A percentile compares a stretch with the other conserved stretches of the same genome.
Evolutionary conservation across 2,888 invertebrate genomes (phyloP).

Genomic region (Eilema griseolum): DNA sequence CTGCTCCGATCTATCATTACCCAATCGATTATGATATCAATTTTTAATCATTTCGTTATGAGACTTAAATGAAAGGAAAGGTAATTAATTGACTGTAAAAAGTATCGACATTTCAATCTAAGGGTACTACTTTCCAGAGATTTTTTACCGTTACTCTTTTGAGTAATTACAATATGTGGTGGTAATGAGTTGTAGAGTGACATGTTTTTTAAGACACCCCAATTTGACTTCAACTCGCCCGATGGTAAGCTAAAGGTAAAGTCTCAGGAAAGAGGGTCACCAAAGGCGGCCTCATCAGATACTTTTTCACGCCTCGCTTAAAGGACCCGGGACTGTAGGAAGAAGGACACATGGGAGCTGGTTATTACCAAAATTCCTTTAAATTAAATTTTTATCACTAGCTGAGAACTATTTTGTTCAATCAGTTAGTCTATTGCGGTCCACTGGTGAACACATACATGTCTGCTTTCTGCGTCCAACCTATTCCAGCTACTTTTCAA

Average conservation of each 20-base stretch:
- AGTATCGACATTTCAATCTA: constrained; percentile 42
- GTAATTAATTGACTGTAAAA: constrained; percentile 41
- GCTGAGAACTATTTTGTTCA: no score
- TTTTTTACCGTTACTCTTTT: constrained; percentile 24
- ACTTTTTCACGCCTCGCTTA: no score
- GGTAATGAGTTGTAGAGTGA: neutral
- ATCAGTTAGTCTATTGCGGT: neutral
- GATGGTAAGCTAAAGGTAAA: no score
- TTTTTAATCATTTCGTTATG: constrained; percentile 41
- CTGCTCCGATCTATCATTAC: constrained; percentile 36
- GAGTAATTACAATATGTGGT: constrained; percentile 10
- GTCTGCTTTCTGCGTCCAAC: neutral
- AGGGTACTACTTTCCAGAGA: constrained; percentile 39
- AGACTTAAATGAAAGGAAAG: constrained; percentile 41
- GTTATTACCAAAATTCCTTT: no score
- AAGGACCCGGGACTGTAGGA: no score
- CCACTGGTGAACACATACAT: neutral
- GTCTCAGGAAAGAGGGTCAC: no score
- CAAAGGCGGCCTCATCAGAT: no score
- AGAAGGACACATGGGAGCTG: no score
- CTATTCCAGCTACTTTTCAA: neutral
- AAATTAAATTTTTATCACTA: no score
- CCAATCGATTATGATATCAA: constrained; percentile 42
- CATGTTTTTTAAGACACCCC: no score
- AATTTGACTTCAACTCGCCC: no score